These are phyloP conservation scores for Neomorphus geoffroyi DNA, from an alignment of 2,797 vertebrate species.

Conservation along the genomic window DNA sequence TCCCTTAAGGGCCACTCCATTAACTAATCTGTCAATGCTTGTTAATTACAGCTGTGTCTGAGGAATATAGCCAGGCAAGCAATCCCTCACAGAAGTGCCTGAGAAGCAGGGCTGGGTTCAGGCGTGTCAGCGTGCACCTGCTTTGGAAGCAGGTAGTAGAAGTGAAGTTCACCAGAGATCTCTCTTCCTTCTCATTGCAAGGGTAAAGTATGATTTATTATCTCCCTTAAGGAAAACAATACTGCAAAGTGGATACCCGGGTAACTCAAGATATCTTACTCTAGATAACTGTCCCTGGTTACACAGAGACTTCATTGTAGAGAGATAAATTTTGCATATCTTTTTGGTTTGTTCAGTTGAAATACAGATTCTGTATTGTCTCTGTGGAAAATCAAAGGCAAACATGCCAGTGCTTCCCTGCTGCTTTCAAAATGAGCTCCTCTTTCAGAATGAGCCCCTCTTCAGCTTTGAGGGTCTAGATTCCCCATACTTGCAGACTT, in stretches of 20 bases:
- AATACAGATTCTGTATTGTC: background rate
- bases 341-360: background rate
- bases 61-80: background rate
- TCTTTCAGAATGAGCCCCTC: background rate
- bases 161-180: background rate
- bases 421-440: background rate
- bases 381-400: background rate
- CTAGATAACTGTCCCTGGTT: background rate
- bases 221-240: background rate
- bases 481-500: background rate
- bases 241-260: background rate
- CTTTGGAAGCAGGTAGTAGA: background rate
- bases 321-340: background rate
- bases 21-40: slow-evolving; percentile 4
- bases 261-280: background rate
- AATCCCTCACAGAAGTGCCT: background rate
- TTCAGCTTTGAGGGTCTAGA: background rate
- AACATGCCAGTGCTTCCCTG: background rate
- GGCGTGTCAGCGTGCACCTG: rapidly evolving
- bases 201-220: background rate
- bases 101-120: background rate
- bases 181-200: rapidly evolving
- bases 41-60: background rate
- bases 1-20: background rate
- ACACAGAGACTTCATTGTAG: background rate